Evolutionary conservation across 2,888 invertebrate genomes (phyloP), one percentile per base, ranked within the genome.

Genomic region (Oscheius sp.): DNA sequence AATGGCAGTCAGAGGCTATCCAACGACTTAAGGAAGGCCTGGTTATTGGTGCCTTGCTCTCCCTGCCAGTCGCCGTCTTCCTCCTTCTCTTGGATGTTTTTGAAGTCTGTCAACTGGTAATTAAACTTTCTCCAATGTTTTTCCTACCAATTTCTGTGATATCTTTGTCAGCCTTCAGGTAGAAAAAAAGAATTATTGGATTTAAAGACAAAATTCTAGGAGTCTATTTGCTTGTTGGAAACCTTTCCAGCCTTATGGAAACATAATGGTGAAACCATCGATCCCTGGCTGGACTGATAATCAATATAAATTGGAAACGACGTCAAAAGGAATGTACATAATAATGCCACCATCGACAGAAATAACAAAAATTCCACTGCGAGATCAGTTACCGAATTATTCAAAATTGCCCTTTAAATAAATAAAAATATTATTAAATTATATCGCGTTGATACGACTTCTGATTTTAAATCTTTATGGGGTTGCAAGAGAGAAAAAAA

Each of bases 241-340:
- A n/a, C n/a, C n/a, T n/a, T n/a, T n/a, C n/a, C n/a, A n/a, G n/a
- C n/a, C n/a, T n/a, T n/a, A n/a, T n/a, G n/a, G n/a, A n/a, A n/a
- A n/a, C n/a, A n/a, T n/a, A n/a, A n/a, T n/a, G n/a, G n/a, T n/a
- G n/a, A n/a, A n/a, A 32, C 1, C 17, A 17, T 32, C 22, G 9
- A 47, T 12, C 2, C 54, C 54, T 5, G 59, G 59, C 6, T 59
- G 59, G 59, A 59, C 59, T 3, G 30, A 59, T 26, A 59, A 59
- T 44, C 59, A 59, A 41, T 59, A 41, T 20, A 38, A 30, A 24
- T 26, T 59, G 8, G 59, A 59, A 44, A 59, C 41, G 28, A 59
- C 59, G 14, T 12, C 26, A 8, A 38, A 24, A 14, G 59, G 59
- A 44, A 26, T 59, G 9, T 41, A 44, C 17, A 12, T 59, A 44